phyloP scores from a whole-genome alignment of 2,888 invertebrate species.

The Ophion costatus region DNA sequence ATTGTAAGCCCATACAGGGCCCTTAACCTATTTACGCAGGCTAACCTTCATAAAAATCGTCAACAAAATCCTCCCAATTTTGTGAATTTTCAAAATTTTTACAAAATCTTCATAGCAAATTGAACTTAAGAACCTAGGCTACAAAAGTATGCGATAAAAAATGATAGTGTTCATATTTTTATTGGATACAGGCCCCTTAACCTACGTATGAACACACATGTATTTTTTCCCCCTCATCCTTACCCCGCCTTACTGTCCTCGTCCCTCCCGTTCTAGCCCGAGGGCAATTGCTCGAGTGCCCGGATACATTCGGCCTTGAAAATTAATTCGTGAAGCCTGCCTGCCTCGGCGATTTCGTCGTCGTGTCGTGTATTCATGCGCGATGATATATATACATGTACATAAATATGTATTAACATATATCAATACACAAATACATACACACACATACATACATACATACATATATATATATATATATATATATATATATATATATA shows the following conservation, averaged over 20 bases:
- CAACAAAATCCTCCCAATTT: too few relatives aligned
- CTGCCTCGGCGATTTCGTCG: conserved; percentile 13
- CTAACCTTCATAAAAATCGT: too few relatives aligned
- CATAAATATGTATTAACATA: background rate
- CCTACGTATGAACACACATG: too few relatives aligned
- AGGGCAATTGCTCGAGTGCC: conserved; percentile 6
- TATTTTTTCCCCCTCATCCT: background rate
- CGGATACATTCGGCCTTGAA: conserved; percentile 43
- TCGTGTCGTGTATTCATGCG: conserved; percentile 17
- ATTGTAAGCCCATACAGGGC: too few relatives aligned
- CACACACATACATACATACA: background rate
- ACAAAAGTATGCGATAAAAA: too few relatives aligned
- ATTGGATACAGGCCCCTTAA: too few relatives aligned
- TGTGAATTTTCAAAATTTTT: too few relatives aligned
- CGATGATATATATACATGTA: background rate
- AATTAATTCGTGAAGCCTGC: conserved; percentile 46
- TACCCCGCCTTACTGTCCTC: background rate
- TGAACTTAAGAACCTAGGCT: too few relatives aligned
- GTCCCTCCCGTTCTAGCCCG: background rate
- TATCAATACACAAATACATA: background rate
- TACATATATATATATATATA: too few relatives aligned
- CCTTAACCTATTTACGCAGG: too few relatives aligned
- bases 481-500: background rate
- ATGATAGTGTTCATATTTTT: too few relatives aligned
- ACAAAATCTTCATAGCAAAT: too few relatives aligned